Base-by-base conservation (phyloP, 2,888 invertebrate genomes). In the Apodemia duryi region DNA sequence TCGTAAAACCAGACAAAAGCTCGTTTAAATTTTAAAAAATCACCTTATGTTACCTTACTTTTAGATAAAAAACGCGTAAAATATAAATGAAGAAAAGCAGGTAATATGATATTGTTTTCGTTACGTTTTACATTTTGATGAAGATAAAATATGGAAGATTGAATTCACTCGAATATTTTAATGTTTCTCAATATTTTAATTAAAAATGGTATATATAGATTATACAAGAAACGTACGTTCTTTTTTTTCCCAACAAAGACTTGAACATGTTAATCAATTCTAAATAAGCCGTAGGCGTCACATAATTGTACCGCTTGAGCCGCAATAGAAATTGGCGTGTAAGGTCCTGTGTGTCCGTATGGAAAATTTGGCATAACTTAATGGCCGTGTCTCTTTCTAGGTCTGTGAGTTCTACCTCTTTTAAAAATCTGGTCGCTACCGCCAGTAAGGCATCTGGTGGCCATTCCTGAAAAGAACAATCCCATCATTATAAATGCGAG, bases 221-320 rank as follows among this genome's bases (percentile, higher is more conserved):
- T 21, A 21, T 38, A 38, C 7, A 7, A 38, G 7, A 7, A 7
- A 38, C 38, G 38, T 38, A 38, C 38, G 38, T 93, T 91, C 98
- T 87, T 79, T 97, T 98, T 68, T 94, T 94, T 35, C 85, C 92
- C 9, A 98, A 87, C 62, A 98, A 90, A 0, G 94, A 89, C 81
- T 98, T 98, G 77, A 98, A 98, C 49, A 97, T 98, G 77, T 95
- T 96, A 71, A 98, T 98, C 77, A 98, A 93, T 78, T 98, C 98
- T 71, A 98, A 89, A 80, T 98, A 98, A 0, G 98, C 98, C 0
- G 98, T 98, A 0, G 98, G 98, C 0, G 98, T 98, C 0, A 98
- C 97, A 81, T 98, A 98, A 80, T 96, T 97, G 74, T 94, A 94
- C 70, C 98, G 92, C 68, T 94, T 95, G 65, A 97, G 85, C 5